These are phyloP conservation scores for Diachasma alloeum DNA, from an alignment of 1,140 invertebrate species.

Conservation along the genomic window DNA sequence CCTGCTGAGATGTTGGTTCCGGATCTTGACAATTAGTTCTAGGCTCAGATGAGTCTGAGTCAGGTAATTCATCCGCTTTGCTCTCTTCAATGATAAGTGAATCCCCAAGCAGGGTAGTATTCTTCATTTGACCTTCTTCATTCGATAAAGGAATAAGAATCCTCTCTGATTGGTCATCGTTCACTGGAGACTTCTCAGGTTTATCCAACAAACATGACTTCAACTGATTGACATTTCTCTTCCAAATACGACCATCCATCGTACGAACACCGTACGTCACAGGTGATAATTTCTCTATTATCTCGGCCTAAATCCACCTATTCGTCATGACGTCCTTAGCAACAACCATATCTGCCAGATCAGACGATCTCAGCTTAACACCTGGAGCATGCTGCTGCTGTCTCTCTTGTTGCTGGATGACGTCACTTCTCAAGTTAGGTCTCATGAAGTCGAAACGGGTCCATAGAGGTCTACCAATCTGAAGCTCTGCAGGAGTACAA, in stretches of 20 bases:
- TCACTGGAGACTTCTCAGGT: background rate
- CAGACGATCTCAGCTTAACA: background rate
- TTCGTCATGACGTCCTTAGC: background rate
- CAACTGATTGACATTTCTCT: conserved; percentile 32
- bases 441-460: background rate
- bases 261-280: conserved; percentile 19
- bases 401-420: background rate
- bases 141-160: background rate
- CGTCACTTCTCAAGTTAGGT: background rate
- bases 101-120: background rate
- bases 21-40: background rate
- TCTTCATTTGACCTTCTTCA: background rate
- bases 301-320: background rate
- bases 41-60: background rate
- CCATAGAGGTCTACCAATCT: background rate
- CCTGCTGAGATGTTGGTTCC: background rate
- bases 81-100: background rate
- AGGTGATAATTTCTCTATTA: background rate
- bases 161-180: background rate
- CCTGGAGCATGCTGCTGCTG: background rate
- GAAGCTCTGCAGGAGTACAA: background rate
- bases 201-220: background rate
- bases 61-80: background rate
- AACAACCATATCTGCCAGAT: background rate
- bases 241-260: conserved; percentile 25